Base-by-base conservation (phyloP, 2,113 vertebrate genomes). In the Alectura lathami region DNA sequence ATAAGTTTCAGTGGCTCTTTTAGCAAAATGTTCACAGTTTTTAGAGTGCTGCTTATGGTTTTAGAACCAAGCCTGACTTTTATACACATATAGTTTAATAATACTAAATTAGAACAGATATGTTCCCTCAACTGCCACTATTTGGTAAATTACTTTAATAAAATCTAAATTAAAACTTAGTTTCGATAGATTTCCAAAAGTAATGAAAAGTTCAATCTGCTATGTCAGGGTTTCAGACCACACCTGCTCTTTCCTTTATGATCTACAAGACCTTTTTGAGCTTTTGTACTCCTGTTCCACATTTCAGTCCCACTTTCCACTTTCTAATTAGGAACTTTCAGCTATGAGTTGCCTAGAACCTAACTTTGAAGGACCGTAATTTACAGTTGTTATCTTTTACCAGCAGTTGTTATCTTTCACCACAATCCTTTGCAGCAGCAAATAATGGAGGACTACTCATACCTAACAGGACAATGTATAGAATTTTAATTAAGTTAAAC, bases 351-450 rank as follows among this genome's bases (percentile, higher is more conserved):
- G 40, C 1, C 24, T 75, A 67, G 17, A 66, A 89, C 34, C 9
- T 29, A 38, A 38, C 23, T 47, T 47, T 30, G 17, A 9, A 5
- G 2, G 2, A 24, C 7, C 11, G 66, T 47, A 21, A 36, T 36
- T 50, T 36, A 24, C 24, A 34, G 16, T 5, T 30, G 47, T 36
- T 74, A 64, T 3, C 63, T 84, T 89, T 84, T 11, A n/a, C 8
- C 7, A 3, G 4, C 14, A 43, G 3, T 0, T 30, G 47, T 36
- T 74, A 64, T 3, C 63, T 84, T 89, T 84, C 13, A n/a, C 8
- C 7, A 3, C n/a, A n/a, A n/a, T n/a, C n/a, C n/a, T n/a, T n/a
- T n/a, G 4, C 14, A 43, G 3, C 0, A 34, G 10, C 2, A 51
- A 45, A 54, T 53, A 77, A 66, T 5, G 2, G 18, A 45, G 20